These are phyloP conservation scores for Pitta sordida DNA, from an alignment of 2,113 vertebrate genomes.

Conservation along the genomic window DNA sequence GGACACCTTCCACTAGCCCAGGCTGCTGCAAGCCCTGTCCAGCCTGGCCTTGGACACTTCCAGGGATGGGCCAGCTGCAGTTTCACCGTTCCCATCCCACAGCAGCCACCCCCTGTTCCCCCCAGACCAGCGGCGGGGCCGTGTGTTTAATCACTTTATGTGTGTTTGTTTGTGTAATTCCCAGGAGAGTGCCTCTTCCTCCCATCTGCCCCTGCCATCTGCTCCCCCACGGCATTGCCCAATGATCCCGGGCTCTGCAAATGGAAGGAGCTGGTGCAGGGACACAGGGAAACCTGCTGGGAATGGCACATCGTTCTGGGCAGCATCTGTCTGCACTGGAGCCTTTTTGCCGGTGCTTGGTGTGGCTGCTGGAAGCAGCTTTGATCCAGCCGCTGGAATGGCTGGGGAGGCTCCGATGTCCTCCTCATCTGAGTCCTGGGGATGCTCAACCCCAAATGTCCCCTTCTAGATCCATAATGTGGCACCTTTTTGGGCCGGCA, in stretches of 20 bases:
- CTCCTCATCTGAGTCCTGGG: fast-evolving
- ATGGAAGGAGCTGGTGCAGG: background rate
- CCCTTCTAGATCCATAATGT: background rate
- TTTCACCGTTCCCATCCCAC: background rate
- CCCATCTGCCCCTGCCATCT: slow-evolving; percentile 78
- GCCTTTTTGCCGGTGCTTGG: background rate
- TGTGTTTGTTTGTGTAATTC: slow-evolving; percentile 66
- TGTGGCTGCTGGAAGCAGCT: background rate
- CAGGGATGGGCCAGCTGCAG: background rate
- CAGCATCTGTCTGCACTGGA: background rate
- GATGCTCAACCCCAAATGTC: background rate
- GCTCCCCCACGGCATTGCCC: slow-evolving; percentile 40
- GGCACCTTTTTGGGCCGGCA: fast-evolving
- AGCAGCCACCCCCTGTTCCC: background rate
- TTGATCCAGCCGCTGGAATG: background rate
- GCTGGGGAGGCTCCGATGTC: fast-evolving
- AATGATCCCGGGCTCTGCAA: background rate
- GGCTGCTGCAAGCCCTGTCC: background rate
- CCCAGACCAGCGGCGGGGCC: background rate
- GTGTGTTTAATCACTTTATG: slow-evolving; percentile 64
- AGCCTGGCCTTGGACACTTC: fast-evolving
- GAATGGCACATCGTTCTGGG: background rate
- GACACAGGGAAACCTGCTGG: background rate
- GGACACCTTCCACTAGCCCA: fast-evolving
- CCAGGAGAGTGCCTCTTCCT: slow-evolving; percentile 48